Evolutionary conservation across 2,888 invertebrate genomes (phyloP), one percentile per base, ranked within the genome.

Genomic region (Cylloceria caligata): DNA sequence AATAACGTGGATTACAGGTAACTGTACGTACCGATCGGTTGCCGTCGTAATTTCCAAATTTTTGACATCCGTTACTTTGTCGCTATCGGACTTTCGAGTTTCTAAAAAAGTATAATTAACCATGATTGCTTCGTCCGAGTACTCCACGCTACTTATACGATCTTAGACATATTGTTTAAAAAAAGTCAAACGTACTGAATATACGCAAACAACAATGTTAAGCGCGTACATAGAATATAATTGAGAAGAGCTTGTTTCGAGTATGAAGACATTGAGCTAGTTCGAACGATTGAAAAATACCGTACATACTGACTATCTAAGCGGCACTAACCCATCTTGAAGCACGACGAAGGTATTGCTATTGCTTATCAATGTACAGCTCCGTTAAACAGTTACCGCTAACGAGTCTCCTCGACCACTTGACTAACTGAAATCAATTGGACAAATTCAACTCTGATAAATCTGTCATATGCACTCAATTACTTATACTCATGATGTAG

Each of bases 1-100:
- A 39, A 39, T 11, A 11, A 39, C 13, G 47, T 47, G 13, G 6
- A 6, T 1, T 47, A 47, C 2, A 2, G 3, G 9, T 2, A 47
- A 19, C 11, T 57, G n/a, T 65, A 65, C 64, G 42, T 27, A 65
- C 64, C 64, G n/a, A 24, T 65, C n/a, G n/a, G n/a, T 65, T 5
- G 6, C 24, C 7, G 24, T 16, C 42, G 42, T 13, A 13, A 34
- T 19, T 27, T 67, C 34, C 19, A 27, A 16, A 19, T 49, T 16
- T 16, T 21, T 47, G 21, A 2, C 3, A 30, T 16, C 1, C 27
- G 27, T 6, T 45, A n/a, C 30, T 24, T 27, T 16, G 16, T 19
- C 27, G n/a, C n/a, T n/a, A 27, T 19, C 11, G 30, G 16, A 47
- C 16, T 67, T 47, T 13, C 19, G 4, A n/a, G 9, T 19, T 49